phyloP scores from a whole-genome alignment of 2,113 vertebrate species.

The Columbina picui region DNA sequence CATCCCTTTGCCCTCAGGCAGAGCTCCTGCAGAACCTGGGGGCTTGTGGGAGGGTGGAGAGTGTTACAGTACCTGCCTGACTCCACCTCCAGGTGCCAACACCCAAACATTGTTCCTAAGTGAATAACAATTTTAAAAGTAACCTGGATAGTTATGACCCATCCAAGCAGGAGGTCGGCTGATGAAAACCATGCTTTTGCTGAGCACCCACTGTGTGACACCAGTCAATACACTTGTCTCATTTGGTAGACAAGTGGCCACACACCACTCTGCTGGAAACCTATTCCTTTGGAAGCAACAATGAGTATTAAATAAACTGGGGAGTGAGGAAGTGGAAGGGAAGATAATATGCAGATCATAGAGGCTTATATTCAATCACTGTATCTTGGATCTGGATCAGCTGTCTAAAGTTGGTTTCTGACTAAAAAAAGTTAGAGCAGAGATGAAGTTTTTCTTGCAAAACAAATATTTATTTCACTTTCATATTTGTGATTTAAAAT shows the following conservation, averaged over 20 bases:
- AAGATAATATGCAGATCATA: neutral
- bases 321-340: neutral
- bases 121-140: neutral
- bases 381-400: neutral
- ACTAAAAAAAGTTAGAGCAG: neutral
- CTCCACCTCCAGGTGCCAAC: neutral
- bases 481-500: slow-evolving; percentile 21
- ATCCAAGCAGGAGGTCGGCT: neutral
- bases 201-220: neutral
- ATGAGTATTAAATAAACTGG: neutral
- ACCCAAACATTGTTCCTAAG: neutral
- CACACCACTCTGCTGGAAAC: neutral
- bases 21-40: neutral
- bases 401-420: neutral
- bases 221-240: neutral
- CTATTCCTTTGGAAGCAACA: neutral
- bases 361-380: neutral
- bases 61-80: neutral
- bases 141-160: neutral
- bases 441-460: neutral
- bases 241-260: neutral
- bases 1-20: neutral
- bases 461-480: neutral
- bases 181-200: neutral
- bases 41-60: neutral